A percentile compares a stretch with the other conserved stretches of the same genome.
Evolutionary conservation across 2,888 invertebrate species (phyloP).

Genomic region (Trissoscelio sp.): DNA sequence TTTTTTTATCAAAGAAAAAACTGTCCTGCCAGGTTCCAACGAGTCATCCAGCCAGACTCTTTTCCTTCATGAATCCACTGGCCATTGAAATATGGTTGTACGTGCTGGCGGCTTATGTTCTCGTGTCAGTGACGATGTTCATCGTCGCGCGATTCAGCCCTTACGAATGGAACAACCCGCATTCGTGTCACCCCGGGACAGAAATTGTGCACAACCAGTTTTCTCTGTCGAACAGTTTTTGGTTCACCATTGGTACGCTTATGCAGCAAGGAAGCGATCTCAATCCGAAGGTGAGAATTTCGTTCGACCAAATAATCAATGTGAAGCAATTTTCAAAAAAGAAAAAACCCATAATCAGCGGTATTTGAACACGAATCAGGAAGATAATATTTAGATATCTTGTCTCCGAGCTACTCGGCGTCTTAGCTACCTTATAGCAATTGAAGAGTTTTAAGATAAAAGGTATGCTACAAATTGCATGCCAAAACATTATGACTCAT

Average conservation of each 20-base stretch:
- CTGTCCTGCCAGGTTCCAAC: constrained; percentile 89
- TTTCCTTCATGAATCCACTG: constrained; percentile 94
- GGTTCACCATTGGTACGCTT: constrained; percentile 95
- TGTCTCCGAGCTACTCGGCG: too few species aligned
- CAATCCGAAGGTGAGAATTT: constrained; percentile 88
- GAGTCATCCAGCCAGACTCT: constrained; percentile 88
- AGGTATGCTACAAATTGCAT: too few species aligned
- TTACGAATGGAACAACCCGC: constrained; percentile 91
- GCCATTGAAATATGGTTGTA: constrained; percentile 95
- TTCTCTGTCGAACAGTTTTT: constrained; percentile 92
- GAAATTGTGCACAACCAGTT: constrained; percentile 91
- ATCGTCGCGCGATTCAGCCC: constrained; percentile 92
- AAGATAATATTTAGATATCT: too few species aligned
- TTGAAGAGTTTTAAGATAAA: too few species aligned
- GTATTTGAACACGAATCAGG: too few species aligned
- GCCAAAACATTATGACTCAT: too few species aligned
- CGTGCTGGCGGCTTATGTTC: constrained; percentile 90
- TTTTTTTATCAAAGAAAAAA: too few species aligned
- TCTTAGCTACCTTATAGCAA: too few species aligned
- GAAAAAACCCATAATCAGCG: too few species aligned
- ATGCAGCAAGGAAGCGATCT: constrained; percentile 94
- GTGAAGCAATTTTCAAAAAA: too few species aligned
- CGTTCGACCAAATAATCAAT: too few species aligned
- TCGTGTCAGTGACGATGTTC: constrained; percentile 91
- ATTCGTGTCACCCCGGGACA: constrained; percentile 86